A percentile compares a stretch with the other conserved stretches of the same genome.
phyloP scores from a whole-genome alignment of 2,113 vertebrate genomes.

The Saguinus midas region DNA sequence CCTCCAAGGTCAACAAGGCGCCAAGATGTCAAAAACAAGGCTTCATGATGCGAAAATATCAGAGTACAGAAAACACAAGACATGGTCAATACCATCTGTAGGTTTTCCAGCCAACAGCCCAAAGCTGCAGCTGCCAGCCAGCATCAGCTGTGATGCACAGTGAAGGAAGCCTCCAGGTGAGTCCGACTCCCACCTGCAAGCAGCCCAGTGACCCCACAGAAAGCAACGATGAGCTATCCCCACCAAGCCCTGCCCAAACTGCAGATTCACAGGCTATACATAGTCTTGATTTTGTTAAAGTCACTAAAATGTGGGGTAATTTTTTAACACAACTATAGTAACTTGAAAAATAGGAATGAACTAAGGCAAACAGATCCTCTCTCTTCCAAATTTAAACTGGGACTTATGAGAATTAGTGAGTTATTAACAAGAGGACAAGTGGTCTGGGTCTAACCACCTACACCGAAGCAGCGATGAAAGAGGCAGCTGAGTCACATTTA shows the following conservation, averaged over 20 bases:
- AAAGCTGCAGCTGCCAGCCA: neutral
- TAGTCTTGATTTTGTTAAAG: neutral
- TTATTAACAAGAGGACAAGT: neutral
- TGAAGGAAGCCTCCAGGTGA: neutral
- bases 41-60: neutral
- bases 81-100: neutral
- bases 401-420: neutral
- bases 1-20: neutral
- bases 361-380: neutral
- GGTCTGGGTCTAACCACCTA: neutral
- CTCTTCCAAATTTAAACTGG: neutral
- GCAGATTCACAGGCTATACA: neutral
- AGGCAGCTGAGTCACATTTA: neutral
- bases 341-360: neutral
- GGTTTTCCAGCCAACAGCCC: neutral
- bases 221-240: neutral
- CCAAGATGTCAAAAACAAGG: neutral
- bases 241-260: neutral
- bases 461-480: neutral
- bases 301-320: neutral
- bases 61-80: neutral
- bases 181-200: neutral
- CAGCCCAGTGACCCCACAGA: neutral
- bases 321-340: neutral
- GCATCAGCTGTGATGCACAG: fast-evolving